Base-by-base conservation (phyloP, 37 sponge, comb jelly and placozoan genomes). In the Halichondria panicea region DNA sequence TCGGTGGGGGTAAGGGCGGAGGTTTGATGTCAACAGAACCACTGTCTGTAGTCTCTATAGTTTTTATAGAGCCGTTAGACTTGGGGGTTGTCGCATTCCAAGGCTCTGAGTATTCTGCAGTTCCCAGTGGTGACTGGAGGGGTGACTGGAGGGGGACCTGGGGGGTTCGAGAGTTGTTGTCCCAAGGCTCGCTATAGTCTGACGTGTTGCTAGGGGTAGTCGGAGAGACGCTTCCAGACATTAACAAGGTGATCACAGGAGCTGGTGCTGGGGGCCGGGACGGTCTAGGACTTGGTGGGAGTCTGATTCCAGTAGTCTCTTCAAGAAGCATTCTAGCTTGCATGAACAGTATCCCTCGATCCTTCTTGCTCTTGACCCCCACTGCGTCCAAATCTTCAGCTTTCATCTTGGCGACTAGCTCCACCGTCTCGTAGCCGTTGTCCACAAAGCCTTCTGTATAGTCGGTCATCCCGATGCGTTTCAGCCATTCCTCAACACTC, bases 321-420 rank as follows among this genome's bases (percentile, higher is more conserved):
- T 68, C 66, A 3, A 52, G 19, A 13, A 88, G 85, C 28, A 63
- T n/a, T 32, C 32, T 67, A 0, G 86, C 63, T 32, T 79, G 73
- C 18, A 65, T 40, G 66, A 88, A 72, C 19, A 88, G 4, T 0
- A 36, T 48, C 31, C 46, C 48, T 56, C 88, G 58, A 60, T 92
- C 76, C 31, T 69, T 32, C 40, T 60, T 66, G 40, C 63, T 55
- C 9, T 55, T 41, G 38, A 92, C 81, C n/a, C 79, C 79, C 32
- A 92, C 81, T 32, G 74, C 93, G 48, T 88, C 86, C 33, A 92
- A 59, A 41, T 92, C 93, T n/a, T 84, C 85, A 35, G 63, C 69
- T 6, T 68, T 81, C 21, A 92, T 22, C 19, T 69, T 33, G 4
- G 84, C 77, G 40, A 80, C 79, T 4, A 92, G 66, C 13, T 81